Evolutionary conservation across 2,888 invertebrate species (phyloP), one percentile per base, ranked within the genome.

Genomic region (Matsumyia berberina): DNA sequence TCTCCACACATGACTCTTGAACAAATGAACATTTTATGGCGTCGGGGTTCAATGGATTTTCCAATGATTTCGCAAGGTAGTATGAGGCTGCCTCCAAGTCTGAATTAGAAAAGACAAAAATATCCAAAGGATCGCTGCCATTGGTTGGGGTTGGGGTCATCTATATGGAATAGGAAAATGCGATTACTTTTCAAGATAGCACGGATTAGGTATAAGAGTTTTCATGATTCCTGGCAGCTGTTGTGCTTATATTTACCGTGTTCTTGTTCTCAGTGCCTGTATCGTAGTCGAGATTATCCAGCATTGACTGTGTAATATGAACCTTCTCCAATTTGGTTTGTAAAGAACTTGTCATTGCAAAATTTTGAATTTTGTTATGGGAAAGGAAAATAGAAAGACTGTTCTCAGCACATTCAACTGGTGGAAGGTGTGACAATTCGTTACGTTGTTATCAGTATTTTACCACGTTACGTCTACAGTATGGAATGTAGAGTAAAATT

Each of bases 71-170:
- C 0, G 86, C 69, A 29, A 92, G 76, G 79, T 89, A 79, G 31
- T 90, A 88, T 2, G 88, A 66, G 0, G 91, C 90, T 6, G 89
- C 87, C 37, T 91, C 88, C 4, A 90, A 31, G 60, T 91, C 92
- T 1, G 89, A 88, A 1, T 88, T 88, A 4, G 88, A 88, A 70
- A 89, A 90, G 3, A 91, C 86, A 5, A 91, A 87, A 87, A 91
- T 87, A 19, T 89, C 69, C 7, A 88, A 44, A 0, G 90, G 87
- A 24, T 86, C 57, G 5, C 1, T 46, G 2, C 12, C 31, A 46
- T 0, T 53, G n/a, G 1, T 15, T 5, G 57, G n/a, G n/a, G n/a
- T 7, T 1, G 37, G n/a, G n/a, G n/a, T 51, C 55, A 69, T 51
- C 79, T 83, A 29, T 39, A 5, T 12, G n/a, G 53, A 17, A 49